Conservation (phyloP, 1,140 invertebrate species). For the Matsumurasca onukii region DNA sequence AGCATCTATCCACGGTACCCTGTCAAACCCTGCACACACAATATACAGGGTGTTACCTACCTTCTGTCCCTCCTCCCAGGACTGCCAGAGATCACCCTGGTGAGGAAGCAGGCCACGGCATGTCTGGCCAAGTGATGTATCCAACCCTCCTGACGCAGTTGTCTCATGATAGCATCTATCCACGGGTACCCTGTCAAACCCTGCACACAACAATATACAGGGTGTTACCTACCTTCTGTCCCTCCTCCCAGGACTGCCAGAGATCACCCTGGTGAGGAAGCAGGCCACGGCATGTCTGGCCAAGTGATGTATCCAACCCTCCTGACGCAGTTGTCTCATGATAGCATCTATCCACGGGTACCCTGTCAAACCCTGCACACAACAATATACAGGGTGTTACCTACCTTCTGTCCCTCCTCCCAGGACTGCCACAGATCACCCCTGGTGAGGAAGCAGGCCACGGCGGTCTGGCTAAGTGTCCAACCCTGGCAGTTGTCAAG, state of each 20-base stretch:
- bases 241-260: constrained; percentile 93
- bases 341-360: constrained; percentile 94
- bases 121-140: constrained; percentile 87
- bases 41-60: too few species aligned
- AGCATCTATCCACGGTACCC: too few species aligned
- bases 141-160: constrained; percentile 86
- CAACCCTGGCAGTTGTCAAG: constrained; percentile 95
- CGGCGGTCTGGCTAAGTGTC: constrained; percentile 82
- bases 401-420: constrained; percentile 79
- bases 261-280: constrained; percentile 86
- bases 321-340: constrained; percentile 83
- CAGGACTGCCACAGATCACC: constrained; percentile 90
- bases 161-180: constrained; percentile 93
- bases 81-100: constrained; percentile 88
- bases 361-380: constrained; percentile 86
- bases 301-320: constrained; percentile 90
- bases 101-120: constrained; percentile 88
- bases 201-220: too few species aligned
- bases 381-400: too few species aligned
- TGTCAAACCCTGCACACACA: too few species aligned
- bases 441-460: constrained; percentile 85
- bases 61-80: constrained; percentile 91
- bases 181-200: too few species aligned
- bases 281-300: constrained; percentile 87
- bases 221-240: constrained; percentile 63